These are phyloP conservation scores for Muscina levida DNA, from an alignment of 2,888 invertebrate species.

Conservation along the genomic window DNA sequence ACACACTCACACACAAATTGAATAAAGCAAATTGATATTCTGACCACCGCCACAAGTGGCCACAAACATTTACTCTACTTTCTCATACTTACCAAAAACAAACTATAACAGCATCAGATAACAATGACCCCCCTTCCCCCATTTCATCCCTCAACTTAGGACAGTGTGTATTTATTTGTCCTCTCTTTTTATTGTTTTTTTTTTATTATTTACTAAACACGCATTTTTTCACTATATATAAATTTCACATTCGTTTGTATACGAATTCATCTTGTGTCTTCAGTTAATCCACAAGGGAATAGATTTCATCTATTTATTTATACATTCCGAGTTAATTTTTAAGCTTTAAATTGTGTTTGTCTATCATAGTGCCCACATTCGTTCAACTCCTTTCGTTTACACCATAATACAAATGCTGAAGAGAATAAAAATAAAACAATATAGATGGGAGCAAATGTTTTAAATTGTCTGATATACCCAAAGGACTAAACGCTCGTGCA, in stretches of 20 bases:
- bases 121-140: no score
- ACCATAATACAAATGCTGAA: conserved; percentile 23
- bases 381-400: conserved; percentile 20
- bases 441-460: neutral
- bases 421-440: neutral
- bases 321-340: conserved; percentile 51
- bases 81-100: no score
- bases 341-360: conserved; percentile 54
- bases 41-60: no score
- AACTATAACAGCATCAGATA: no score
- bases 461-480: conserved; percentile 41
- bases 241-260: neutral
- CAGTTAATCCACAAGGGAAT: conserved; percentile 57
- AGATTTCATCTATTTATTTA: conserved; percentile 45
- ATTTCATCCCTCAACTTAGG: no score
- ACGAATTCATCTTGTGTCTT: conserved; percentile 34
- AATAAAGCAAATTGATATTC: no score
- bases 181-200: neutral
- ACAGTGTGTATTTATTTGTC: no score
- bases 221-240: conserved; percentile 26
- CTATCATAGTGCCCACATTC: no score
- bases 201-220: conserved; percentile 13
- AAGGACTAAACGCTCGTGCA: conserved; percentile 17
- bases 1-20: no score
- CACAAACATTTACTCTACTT: no score